Conservation (phyloP, 2,797 vertebrate species). For the Ptychobarbus kaznakovi region DNA sequence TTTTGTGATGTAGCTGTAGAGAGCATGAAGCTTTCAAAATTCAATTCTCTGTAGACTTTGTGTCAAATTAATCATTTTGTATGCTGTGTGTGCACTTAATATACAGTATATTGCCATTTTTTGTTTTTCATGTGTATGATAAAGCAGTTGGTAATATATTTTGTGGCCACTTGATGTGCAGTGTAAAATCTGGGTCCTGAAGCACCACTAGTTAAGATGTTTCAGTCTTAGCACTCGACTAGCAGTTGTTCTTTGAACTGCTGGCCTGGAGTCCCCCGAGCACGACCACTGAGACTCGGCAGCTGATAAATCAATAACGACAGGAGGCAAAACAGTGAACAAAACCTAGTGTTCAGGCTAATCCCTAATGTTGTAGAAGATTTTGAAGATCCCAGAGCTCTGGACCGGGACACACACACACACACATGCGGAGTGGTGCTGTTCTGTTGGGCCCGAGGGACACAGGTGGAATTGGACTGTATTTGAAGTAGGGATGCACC, state of each 20-base stretch:
- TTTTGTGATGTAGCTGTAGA: no score
- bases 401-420: constrained; percentile 18
- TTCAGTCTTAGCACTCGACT: neutral
- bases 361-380: constrained; percentile 36
- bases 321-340: constrained; percentile 24
- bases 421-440: neutral
- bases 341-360: constrained; percentile 31
- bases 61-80: neutral
- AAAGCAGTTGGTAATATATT: neutral
- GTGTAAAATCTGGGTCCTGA: neutral
- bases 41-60: neutral
- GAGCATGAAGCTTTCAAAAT: neutral
- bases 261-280: neutral
- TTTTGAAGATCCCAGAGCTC: constrained; percentile 39
- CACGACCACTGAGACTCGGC: neutral
- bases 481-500: no score
- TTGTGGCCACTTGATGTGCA: neutral
- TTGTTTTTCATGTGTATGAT: neutral
- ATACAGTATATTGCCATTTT: neutral
- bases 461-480: neutral
- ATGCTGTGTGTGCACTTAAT: neutral
- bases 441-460: constrained; percentile 9
- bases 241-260: constrained; percentile 12
- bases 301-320: constrained; percentile 35
- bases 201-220: neutral